A percentile compares a stretch with the other conserved stretches of the same genome.
These are phyloP conservation scores for Phenganax stokvisi DNA, from an alignment of 92 coral and sea anemone genomes.

Conservation along the genomic window DNA sequence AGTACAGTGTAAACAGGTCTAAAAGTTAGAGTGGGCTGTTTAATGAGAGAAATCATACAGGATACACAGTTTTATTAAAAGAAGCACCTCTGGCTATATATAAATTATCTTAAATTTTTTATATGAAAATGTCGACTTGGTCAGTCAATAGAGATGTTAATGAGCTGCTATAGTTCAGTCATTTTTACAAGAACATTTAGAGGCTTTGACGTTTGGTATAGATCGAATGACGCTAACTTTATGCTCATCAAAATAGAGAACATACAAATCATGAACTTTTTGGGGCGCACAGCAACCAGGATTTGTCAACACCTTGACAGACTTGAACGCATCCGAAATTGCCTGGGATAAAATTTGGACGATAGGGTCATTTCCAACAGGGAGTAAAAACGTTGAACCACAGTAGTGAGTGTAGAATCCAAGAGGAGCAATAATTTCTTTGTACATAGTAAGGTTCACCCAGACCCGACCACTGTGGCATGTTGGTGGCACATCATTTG, in stretches of 20 bases:
- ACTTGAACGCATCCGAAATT: conserved; percentile 10
- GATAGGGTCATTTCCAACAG: conserved; percentile 28
- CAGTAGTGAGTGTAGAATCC: conserved; percentile 29
- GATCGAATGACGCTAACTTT: not conserved
- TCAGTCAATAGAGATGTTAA: no score
- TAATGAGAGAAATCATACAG: no score
- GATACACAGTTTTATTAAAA: no score
- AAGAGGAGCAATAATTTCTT: conserved; percentile 21
- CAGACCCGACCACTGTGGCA: conserved; percentile 11
- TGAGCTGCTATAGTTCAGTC: not conserved
- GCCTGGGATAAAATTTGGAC: conserved; percentile 32
- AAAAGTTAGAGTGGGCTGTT: no score
- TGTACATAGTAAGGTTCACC: conserved; percentile 31
- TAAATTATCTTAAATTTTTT: no score
- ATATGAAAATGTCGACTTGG: no score
- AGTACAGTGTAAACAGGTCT: no score
- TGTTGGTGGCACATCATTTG: not conserved
- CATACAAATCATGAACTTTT: conserved; percentile 13
- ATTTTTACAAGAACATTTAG: conserved; percentile 1
- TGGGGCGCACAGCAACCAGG: conserved; percentile 24
- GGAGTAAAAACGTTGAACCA: conserved; percentile 19
- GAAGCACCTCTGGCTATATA: no score
- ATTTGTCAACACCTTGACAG: conserved; percentile 19
- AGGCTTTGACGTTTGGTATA: conserved; percentile 11
- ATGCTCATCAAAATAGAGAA: conserved; percentile 22